Evolutionary conservation across 2,113 vertebrate species (phyloP).

Genomic region (Tautogolabrus adspersus): DNA sequence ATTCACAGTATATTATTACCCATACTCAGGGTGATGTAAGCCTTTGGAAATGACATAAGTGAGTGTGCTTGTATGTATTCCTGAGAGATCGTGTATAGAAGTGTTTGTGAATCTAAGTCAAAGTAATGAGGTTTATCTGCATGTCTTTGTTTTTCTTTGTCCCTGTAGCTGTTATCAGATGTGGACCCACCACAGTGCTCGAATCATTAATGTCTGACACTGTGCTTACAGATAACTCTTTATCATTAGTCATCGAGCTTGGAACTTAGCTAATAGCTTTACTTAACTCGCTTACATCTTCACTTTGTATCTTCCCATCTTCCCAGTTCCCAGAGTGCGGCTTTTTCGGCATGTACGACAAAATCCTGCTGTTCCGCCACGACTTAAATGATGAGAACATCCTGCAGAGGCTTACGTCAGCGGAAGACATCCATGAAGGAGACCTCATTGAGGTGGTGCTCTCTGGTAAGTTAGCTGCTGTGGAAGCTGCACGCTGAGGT

Average conservation of each 20-base stretch:
- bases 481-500: background rate
- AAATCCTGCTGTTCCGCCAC: slow-evolving; percentile 98
- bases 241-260: background rate
- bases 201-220: background rate
- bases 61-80: background rate
- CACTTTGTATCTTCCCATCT: slow-evolving; percentile 41
- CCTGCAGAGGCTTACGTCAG: slow-evolving; percentile 93
- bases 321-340: slow-evolving; percentile 97
- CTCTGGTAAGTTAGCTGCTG: slow-evolving; percentile 85
- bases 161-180: slow-evolving; percentile 1
- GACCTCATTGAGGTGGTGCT: slow-evolving; percentile 97
- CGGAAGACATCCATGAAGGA: slow-evolving; percentile 96
- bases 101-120: background rate
- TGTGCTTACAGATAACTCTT: background rate
- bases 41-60: slow-evolving; percentile 20
- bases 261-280: background rate
- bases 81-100: background rate
- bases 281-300: background rate
- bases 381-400: slow-evolving; percentile 97
- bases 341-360: slow-evolving; percentile 99
- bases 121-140: background rate
- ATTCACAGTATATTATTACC: slow-evolving; percentile 15
- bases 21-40: slow-evolving; percentile 32
- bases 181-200: background rate
- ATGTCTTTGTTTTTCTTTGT: background rate